These are phyloP conservation scores for Gallinago media DNA, from an alignment of 2,113 vertebrate species.

Conservation along the genomic window DNA sequence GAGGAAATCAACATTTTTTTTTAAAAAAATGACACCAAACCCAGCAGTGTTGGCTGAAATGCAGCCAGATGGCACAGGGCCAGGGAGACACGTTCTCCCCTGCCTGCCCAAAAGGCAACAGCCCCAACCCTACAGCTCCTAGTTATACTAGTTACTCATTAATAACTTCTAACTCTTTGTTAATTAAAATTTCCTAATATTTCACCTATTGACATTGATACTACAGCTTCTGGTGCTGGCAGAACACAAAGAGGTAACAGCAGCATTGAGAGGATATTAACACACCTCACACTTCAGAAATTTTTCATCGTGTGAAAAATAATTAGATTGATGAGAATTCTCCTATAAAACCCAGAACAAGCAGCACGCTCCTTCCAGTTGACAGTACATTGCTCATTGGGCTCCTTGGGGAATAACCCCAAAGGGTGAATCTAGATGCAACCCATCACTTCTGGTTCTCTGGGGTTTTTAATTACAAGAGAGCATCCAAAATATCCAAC, in stretches of 20 bases:
- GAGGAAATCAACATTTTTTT: neutral
- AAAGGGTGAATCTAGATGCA: neutral
- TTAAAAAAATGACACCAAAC: neutral
- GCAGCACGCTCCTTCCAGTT: neutral
- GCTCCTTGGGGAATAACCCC: neutral
- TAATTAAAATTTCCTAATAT: slow-evolving; percentile 13
- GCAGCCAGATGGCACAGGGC: neutral
- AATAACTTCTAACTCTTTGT: neutral
- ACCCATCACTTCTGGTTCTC: neutral
- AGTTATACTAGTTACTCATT: neutral
- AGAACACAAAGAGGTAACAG: neutral
- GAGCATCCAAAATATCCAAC: neutral
- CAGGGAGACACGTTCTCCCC: neutral
- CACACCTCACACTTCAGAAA: neutral
- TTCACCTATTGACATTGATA: neutral
- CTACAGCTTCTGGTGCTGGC: neutral
- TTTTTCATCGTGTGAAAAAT: neutral
- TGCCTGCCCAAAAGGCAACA: neutral
- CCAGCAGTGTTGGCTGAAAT: neutral
- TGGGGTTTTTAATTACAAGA: neutral
- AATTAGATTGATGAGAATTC: neutral
- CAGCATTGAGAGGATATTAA: neutral
- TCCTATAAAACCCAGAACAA: neutral
- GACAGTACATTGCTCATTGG: neutral
- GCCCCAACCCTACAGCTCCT: neutral